Conservation (phyloP, 2,888 invertebrate species). For the Tiphia femorata region DNA sequence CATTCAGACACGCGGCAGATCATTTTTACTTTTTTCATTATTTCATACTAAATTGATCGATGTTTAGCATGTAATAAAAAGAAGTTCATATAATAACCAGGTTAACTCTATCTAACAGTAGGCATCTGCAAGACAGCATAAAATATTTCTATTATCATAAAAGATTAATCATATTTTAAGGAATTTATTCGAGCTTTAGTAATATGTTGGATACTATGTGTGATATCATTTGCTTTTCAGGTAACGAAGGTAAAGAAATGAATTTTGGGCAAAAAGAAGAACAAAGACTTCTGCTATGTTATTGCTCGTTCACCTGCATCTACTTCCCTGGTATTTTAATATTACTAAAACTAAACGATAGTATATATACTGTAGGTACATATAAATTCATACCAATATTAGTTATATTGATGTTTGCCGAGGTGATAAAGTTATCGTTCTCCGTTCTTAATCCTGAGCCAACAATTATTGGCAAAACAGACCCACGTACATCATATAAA, state of each 20-base stretch:
- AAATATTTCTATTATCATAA: background rate
- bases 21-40: too few species aligned
- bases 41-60: too few species aligned
- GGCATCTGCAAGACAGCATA: background rate
- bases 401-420: slow-evolving; percentile 68
- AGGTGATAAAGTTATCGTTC: slow-evolving; percentile 71
- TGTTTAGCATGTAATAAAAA: too few species aligned
- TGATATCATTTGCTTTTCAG: too few species aligned
- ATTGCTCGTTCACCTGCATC: slow-evolving; percentile 74
- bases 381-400: slow-evolving; percentile 68
- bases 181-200: too few species aligned
- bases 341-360: slow-evolving; percentile 72
- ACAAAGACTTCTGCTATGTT: slow-evolving; percentile 64
- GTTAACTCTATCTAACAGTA: too few species aligned
- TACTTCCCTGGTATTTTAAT: slow-evolving; percentile 74
- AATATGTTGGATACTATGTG: too few species aligned
- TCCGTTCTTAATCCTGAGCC: slow-evolving; percentile 53
- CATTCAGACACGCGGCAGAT: too few species aligned
- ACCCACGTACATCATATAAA: slow-evolving; percentile 62
- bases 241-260: background rate
- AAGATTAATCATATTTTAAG: background rate
- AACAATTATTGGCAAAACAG: slow-evolving; percentile 51
- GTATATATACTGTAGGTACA: slow-evolving; percentile 75
- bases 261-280: slow-evolving; percentile 16
- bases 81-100: too few species aligned